phyloP scores from a whole-genome alignment of 2,888 invertebrate species.

The Digitonthophagus gazella region DNA sequence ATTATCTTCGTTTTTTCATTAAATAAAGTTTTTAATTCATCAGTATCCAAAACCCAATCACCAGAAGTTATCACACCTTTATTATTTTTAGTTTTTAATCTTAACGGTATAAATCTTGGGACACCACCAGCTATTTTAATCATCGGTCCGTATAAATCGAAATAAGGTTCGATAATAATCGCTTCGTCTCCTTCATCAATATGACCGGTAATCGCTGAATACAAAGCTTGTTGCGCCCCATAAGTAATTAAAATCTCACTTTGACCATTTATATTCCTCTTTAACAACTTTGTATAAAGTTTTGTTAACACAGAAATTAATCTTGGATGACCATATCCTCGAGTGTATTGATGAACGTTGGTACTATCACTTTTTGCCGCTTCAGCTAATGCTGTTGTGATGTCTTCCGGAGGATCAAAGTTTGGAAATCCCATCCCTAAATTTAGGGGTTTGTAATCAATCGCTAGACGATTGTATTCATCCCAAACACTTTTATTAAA shows the following conservation, averaged over 20 bases:
- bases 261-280: constrained; percentile 72
- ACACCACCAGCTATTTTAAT: constrained; percentile 82
- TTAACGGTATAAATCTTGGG: constrained; percentile 82
- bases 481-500: constrained; percentile 84
- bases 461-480: constrained; percentile 80
- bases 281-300: constrained; percentile 77
- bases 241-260: constrained; percentile 84
- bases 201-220: constrained; percentile 76
- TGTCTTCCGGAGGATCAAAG: constrained; percentile 79
- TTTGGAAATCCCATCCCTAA: constrained; percentile 95
- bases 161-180: constrained; percentile 96
- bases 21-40: constrained; percentile 77
- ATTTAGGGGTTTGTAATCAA: constrained; percentile 84
- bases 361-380: constrained; percentile 67
- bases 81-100: constrained; percentile 61
- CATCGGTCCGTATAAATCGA: constrained; percentile 97
- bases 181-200: constrained; percentile 86
- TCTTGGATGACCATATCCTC: constrained; percentile 90
- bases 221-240: constrained; percentile 94
- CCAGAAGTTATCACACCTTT: constrained; percentile 35
- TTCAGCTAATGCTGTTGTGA: constrained; percentile 72
- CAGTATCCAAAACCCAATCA: constrained; percentile 85
- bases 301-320: constrained; percentile 80
- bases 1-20: constrained; percentile 88
- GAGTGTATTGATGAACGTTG: constrained; percentile 85